Base-by-base conservation (phyloP, 2,797 vertebrate genomes). In the Cuculus canorus region DNA sequence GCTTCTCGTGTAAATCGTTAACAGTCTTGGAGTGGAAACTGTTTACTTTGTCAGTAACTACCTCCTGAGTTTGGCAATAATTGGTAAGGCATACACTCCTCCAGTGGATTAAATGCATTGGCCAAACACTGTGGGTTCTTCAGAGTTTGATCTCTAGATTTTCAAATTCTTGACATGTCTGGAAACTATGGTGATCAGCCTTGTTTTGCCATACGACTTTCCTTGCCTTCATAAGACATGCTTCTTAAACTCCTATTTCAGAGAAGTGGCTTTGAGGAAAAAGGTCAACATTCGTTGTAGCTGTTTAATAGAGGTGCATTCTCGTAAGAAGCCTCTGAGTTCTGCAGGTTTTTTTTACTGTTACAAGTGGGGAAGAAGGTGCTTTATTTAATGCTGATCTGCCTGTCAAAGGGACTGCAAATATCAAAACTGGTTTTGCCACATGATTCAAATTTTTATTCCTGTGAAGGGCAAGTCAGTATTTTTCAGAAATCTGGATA, bases 61-160 rank as follows among this genome's bases (percentile, higher is more conserved):
- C 95, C 95, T 97, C 95, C 80, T 23, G 52, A 94, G 52, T 72
- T 76, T 2, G 83, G 95, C 91, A 96, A 94, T 95, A 95, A 93
- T 86, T 92, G 92, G 89, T 89, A 96, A 94, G 85, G 83, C 88
- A 24, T 5, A 56, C 39, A 0, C 39, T 90, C 12, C 57, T 84
- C 48, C 6, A 10, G 37, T 33, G 66, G 17, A 45, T 78, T 75
- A 65, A 69, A 4, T 45, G 10, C 7, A 33, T 37, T 72, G 54
- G 39, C 68, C 82, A 37, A 91, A 70, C 28, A 23, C 48, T 80
- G 37, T 39, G 43, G 39, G 8, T 39, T 83, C 41, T 83, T 91
- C 72, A 45, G 65, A 69, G 75, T 54, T 70, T 64, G 48, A 39
- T 68, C 32, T 68, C 84, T 32, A 7, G 4, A 65, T 57, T 19